Percentiles rank a stretch among this genome's conserved stretches.
These are phyloP conservation scores for Bolborhynchus lineola DNA, from an alignment of 2,113 vertebrate genomes.

Conservation along the genomic window DNA sequence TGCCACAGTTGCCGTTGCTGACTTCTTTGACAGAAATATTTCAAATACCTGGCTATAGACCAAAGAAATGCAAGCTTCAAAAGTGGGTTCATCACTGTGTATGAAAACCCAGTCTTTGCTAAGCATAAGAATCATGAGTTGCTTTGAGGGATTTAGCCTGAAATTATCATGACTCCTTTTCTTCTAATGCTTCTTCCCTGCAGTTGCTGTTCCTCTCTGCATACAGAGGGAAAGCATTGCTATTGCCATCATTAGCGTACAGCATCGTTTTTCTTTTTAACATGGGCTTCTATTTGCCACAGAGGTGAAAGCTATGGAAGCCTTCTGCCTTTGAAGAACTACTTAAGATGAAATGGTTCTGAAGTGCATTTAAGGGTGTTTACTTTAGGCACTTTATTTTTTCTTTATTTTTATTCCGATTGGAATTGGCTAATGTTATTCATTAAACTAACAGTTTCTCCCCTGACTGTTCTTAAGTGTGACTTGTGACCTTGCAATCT, in stretches of 20 bases:
- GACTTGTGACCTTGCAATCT: constrained; percentile 74
- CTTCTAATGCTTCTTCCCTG: neutral
- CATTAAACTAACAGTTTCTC: constrained; percentile 72
- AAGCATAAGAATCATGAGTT: neutral
- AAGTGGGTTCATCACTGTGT: neutral
- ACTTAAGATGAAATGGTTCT: constrained; percentile 69
- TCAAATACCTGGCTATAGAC: neutral
- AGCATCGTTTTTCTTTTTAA: neutral
- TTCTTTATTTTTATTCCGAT: constrained; percentile 61
- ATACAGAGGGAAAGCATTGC: neutral
- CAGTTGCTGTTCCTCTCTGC: neutral
- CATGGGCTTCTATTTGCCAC: neutral
- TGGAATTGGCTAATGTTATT: constrained; percentile 66
- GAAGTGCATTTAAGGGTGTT: constrained; percentile 67
- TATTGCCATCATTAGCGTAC: neutral
- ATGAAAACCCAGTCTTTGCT: neutral
- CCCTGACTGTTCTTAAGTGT: constrained; percentile 68
- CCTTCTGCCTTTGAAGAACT: constrained; percentile 60
- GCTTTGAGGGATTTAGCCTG: neutral
- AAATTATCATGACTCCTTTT: neutral
- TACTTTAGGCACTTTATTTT: constrained; percentile 63
- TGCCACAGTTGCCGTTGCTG: neutral
- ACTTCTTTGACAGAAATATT: neutral
- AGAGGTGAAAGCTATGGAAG: constrained; percentile 27
- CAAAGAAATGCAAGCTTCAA: neutral